phyloP scores from a whole-genome alignment of 2,888 invertebrate genomes.

The Himalopsyche japonica region DNA sequence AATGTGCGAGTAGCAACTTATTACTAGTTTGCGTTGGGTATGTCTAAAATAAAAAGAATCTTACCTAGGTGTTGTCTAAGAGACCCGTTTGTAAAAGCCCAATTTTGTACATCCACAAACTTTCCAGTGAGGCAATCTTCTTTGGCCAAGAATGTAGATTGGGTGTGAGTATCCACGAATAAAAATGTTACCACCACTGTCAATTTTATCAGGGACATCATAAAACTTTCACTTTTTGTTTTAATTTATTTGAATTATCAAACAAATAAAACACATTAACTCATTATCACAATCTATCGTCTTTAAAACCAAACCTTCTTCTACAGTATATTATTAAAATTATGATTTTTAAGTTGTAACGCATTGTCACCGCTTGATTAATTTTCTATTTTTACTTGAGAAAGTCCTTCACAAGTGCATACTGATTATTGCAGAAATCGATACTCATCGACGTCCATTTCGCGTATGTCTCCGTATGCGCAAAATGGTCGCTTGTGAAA shows the following conservation, averaged over 20 bases:
- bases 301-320: neutral
- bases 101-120: constrained; percentile 52
- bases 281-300: neutral
- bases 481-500: neutral
- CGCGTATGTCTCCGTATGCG: neutral
- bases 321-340: neutral
- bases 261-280: neutral
- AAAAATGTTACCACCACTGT: neutral
- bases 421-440: neutral
- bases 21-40: too few species aligned
- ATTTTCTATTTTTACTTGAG: neutral
- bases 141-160: neutral
- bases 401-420: neutral
- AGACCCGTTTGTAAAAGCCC: constrained; percentile 49
- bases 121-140: constrained; percentile 49
- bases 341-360: neutral
- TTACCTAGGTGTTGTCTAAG: constrained; percentile 45
- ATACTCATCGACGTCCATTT: neutral
- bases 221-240: neutral
- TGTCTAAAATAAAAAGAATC: neutral
- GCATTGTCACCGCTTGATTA: neutral
- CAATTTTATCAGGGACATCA: neutral
- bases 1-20: too few species aligned
- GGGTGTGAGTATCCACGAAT: neutral
- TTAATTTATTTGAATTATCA: neutral